These are phyloP conservation scores for Eristalis intricaria DNA, from an alignment of 2,888 invertebrate genomes.

Conservation along the genomic window DNA sequence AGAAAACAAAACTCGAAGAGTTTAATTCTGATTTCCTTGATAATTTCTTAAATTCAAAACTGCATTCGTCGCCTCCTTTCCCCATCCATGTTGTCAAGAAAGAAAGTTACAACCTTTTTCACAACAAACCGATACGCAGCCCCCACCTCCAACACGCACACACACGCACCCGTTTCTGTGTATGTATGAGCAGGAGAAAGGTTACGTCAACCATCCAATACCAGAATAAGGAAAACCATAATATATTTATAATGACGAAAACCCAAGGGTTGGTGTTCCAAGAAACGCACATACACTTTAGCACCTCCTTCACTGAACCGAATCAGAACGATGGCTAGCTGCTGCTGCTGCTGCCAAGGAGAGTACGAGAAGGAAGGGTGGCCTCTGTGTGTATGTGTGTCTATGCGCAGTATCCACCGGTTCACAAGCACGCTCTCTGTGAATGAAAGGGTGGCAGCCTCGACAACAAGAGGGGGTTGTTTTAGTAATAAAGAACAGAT, in stretches of 20 bases:
- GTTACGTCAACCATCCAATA: conserved; percentile 39
- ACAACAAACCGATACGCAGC: too few relatives aligned
- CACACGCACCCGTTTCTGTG: too few relatives aligned
- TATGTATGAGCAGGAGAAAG: neutral
- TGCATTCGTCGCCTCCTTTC: too few relatives aligned
- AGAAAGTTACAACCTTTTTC: too few relatives aligned
- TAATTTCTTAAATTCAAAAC: too few relatives aligned
- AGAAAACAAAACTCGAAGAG: neutral
- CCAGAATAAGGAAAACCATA: conserved; percentile 20
- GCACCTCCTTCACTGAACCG: neutral
- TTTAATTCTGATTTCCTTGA: neutral
- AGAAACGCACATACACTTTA: neutral
- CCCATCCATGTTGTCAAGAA: too few relatives aligned
- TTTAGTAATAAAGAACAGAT: neutral
- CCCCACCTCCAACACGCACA: too few relatives aligned
- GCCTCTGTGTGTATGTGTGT: neutral
- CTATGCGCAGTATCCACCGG: neutral
- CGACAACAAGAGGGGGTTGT: neutral
- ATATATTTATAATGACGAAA: conserved; percentile 32
- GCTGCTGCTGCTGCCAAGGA: neutral
- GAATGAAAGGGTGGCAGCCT: neutral
- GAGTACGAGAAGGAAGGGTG: neutral
- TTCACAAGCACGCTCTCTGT: neutral
- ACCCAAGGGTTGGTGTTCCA: conserved; percentile 9
- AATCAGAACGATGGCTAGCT: neutral